phyloP scores from a whole-genome alignment of 1,140 invertebrate species.

The Leptinotarsa defecta region DNA sequence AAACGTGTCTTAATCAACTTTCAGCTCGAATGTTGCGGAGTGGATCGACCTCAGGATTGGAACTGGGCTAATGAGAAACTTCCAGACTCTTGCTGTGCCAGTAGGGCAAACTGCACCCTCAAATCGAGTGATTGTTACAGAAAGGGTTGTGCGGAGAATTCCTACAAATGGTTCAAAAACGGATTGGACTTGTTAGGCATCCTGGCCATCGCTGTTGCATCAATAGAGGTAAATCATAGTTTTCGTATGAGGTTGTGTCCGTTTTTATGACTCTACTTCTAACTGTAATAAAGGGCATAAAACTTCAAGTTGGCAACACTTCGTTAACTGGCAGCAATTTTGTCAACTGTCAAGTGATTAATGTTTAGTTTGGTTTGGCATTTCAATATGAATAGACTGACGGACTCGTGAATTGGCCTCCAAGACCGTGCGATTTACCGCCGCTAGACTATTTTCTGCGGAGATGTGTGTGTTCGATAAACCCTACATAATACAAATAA shows the following conservation, averaged over 20 bases:
- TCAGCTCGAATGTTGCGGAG: conserved; percentile 64
- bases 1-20: conserved; percentile 11
- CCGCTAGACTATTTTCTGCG: too few relatives aligned
- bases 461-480: too few relatives aligned
- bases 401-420: too few relatives aligned
- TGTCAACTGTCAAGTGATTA: too few relatives aligned
- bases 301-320: too few relatives aligned
- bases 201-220: conserved; percentile 69
- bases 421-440: too few relatives aligned
- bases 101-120: conserved; percentile 13
- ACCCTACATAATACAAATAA: too few relatives aligned
- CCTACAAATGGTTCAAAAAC: conserved; percentile 58
- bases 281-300: too few relatives aligned
- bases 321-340: too few relatives aligned
- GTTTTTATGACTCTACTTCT: too few relatives aligned
- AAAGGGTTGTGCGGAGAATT: conserved; percentile 29
- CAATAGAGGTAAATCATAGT: conserved; percentile 62
- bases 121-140: background rate
- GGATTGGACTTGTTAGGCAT: conserved; percentile 64
- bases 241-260: background rate
- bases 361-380: too few relatives aligned
- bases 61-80: conserved; percentile 2
- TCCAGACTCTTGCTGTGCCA: conserved; percentile 17
- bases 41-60: conserved; percentile 57
- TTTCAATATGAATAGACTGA: too few relatives aligned